Conservation (phyloP, 2,888 invertebrate genomes). For the Diarsia rubi region DNA sequence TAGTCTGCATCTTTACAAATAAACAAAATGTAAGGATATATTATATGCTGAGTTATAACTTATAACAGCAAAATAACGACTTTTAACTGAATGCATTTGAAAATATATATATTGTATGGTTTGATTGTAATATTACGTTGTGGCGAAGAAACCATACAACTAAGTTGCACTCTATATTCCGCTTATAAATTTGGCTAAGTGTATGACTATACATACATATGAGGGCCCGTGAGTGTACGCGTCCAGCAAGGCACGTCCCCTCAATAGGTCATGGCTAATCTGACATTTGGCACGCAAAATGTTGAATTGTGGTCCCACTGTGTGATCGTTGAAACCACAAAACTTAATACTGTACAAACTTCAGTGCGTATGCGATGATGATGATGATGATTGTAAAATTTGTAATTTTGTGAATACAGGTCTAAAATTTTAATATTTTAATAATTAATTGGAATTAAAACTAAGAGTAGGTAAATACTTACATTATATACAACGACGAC, state of each 20-base stretch:
- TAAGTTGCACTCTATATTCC: not conserved
- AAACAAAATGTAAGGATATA: too few relatives aligned
- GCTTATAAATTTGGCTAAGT: not conserved
- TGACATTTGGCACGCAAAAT: constrained; percentile 52
- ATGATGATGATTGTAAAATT: not conserved
- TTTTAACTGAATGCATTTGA: too few relatives aligned
- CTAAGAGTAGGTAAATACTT: too few relatives aligned
- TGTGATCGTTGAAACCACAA: constrained; percentile 11
- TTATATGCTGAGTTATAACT: too few relatives aligned
- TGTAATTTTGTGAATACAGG: not conserved
- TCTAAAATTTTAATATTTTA: too few relatives aligned
- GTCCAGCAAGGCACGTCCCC: constrained; percentile 42
- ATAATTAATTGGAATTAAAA: too few relatives aligned
- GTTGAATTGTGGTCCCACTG: constrained; percentile 18
- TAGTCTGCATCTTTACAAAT: too few relatives aligned
- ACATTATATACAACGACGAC: too few relatives aligned
- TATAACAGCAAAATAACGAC: too few relatives aligned
- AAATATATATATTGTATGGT: too few relatives aligned
- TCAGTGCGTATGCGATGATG: constrained; percentile 1
- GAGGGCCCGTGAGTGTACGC: not conserved
- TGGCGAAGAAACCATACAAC: not conserved
- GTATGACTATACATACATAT: not conserved
- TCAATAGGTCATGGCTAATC: constrained; percentile 54
- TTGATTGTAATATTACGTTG: not conserved
- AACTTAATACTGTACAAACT: constrained; percentile 22